Evolutionary conservation across 2,888 invertebrate genomes (phyloP).

Genomic region (Pinctada fucata): DNA sequence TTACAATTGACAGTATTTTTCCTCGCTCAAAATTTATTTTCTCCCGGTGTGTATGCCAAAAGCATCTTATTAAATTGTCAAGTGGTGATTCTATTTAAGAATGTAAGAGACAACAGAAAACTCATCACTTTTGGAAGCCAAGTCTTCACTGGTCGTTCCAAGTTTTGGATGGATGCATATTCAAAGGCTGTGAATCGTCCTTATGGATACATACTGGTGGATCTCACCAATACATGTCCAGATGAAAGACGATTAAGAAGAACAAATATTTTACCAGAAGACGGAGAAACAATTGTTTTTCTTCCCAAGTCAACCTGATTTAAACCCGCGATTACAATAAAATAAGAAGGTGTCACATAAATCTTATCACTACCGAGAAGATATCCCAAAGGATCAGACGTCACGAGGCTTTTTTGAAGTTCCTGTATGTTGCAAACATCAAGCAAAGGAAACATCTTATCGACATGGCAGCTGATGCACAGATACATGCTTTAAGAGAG

Average conservation of each 20-base stretch:
- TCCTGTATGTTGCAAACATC: no score
- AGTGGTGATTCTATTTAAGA: conserved; percentile 15
- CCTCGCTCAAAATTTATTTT: conserved; percentile 12
- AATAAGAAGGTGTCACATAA: neutral
- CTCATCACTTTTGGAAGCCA: conserved; percentile 28
- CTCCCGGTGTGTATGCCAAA: no score
- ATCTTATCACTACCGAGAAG: no score
- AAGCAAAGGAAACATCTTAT: no score
- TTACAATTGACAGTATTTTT: neutral
- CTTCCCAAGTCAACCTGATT: conserved; percentile 25
- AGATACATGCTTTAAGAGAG: no score
- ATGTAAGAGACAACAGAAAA: conserved; percentile 16
- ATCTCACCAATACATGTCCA: conserved; percentile 12
- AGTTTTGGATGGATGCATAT: conserved; percentile 22
- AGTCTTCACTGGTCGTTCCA: conserved; percentile 19
- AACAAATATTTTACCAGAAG: conserved; percentile 29
- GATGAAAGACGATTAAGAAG: conserved; percentile 23
- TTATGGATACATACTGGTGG: conserved; percentile 33
- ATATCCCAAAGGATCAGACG: no score
- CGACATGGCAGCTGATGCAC: no score
- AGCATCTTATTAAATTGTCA: no score
- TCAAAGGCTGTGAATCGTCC: conserved; percentile 15
- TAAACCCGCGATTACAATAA: neutral
- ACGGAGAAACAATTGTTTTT: conserved; percentile 17
- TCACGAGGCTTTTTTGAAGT: no score